Base-by-base conservation (phyloP, 2,888 invertebrate species). In the Dilophus febrilis region DNA sequence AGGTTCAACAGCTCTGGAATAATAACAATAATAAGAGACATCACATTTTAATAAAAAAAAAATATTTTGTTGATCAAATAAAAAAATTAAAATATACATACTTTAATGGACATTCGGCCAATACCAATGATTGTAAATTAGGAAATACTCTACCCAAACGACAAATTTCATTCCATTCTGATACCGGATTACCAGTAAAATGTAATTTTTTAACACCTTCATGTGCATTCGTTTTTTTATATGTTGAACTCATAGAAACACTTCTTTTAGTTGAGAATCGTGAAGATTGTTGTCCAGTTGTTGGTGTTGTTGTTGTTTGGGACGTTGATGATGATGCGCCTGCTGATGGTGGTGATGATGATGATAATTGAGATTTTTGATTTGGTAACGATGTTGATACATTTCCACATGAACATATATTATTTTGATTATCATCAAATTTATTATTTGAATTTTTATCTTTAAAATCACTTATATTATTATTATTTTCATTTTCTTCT, bases 101-200 rank as follows among this genome's bases (percentile, higher is more conserved):
- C 47, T 73, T 75, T 45, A 90, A 70, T 26, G 85, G 82, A 58
- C 88, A 88, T 50, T 88, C 84, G 38, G 88, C 88, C 38, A 92
- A 67, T 40, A 91, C 77, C 45, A 94, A 64, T 3, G 81, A 78
- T 59, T 90, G 83, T 50, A 94, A 63, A 53, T 74, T 76, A 0
- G 92, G 91, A 59, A 92, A 92, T 5, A 81, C 74, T 51, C 76
- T 72, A 2, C 91, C 91, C 41, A 94, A 63, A 52, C 85, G 83
- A 28, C 75, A 74, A 39, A 92, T 73, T 57, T 90, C 85, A 45
- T 66, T 65, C 91, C 91, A 92, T 49, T 74, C 71, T 48, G 74
- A 72, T n/a, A 92, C 71, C 1, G 76, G 83, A 62, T 91, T 92
- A 28, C 84, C 84, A 45, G 83, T 88, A 52, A 92, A 84, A 58